Percentiles rank a stretch among this genome's conserved stretches.
These are phyloP conservation scores for Antrozous pallidus DNA, from an alignment of 2,797 vertebrate species.

Conservation along the genomic window DNA sequence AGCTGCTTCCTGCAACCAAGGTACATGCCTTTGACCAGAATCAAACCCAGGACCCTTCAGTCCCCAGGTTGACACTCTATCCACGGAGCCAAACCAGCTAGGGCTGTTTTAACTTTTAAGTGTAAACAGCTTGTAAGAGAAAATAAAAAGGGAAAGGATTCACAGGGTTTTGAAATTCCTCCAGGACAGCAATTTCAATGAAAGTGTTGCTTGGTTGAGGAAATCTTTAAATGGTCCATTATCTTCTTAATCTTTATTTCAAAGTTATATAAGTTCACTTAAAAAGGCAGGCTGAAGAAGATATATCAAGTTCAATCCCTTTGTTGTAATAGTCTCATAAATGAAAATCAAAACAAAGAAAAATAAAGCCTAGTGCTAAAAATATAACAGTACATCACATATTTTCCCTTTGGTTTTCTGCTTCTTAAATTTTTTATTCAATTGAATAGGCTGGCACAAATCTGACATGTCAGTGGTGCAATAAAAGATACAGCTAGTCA, in stretches of 20 bases:
- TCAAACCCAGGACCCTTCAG: too few species aligned
- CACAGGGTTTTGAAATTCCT: background rate
- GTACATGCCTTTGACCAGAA: too few species aligned
- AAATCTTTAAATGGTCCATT: constrained; percentile 2
- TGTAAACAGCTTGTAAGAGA: constrained; percentile 19
- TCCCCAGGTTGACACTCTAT: too few species aligned
- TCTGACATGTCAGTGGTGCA: constrained; percentile 70
- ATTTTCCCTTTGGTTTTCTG: constrained; percentile 77
- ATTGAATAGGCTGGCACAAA: constrained; percentile 71
- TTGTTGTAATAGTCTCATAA: constrained; percentile 40
- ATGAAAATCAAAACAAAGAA: constrained; percentile 76
- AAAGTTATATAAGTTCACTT: constrained; percentile 1
- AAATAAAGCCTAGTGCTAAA: constrained; percentile 64
- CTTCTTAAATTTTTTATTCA: constrained; percentile 79
- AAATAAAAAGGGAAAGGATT: background rate
- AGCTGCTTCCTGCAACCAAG: too few species aligned
- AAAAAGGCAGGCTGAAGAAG: background rate
- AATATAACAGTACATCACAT: constrained; percentile 61
- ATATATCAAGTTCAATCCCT: background rate
- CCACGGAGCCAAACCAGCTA: too few species aligned
- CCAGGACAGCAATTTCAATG: background rate
- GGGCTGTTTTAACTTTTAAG: background rate
- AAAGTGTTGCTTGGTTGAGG: background rate
- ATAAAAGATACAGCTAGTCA: constrained; percentile 61
- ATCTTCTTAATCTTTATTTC: constrained; percentile 43